Percentiles rank a stretch among this genome's conserved stretches.
Evolutionary conservation across 2,888 invertebrate genomes (phyloP).

Genomic region (Celastrina argiolus): DNA sequence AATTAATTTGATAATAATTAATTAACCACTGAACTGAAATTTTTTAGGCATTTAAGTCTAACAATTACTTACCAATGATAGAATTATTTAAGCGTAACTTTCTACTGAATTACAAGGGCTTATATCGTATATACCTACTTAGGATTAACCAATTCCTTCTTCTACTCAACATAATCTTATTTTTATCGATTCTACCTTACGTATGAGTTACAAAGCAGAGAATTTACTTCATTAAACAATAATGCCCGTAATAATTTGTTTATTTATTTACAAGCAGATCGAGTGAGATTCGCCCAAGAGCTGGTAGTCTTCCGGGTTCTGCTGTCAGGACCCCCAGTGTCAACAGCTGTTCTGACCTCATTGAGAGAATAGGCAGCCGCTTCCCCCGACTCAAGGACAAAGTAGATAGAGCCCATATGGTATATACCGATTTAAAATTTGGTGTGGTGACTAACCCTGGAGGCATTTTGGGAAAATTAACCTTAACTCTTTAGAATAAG

Average conservation of each 20-base stretch:
- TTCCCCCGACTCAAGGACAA: slow-evolving; percentile 72
- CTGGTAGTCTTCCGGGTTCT: slow-evolving; percentile 59
- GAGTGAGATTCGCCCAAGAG: slow-evolving; percentile 51
- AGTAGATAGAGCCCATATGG: slow-evolving; percentile 80
- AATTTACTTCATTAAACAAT: no score
- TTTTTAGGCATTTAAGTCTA: no score
- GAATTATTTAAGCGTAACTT: no score
- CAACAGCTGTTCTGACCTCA: slow-evolving; percentile 57
- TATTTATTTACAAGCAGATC: slow-evolving; percentile 38
- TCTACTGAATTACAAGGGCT: background rate
- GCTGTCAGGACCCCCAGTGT: slow-evolving; percentile 41
- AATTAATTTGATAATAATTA: background rate
- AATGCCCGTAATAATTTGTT: background rate
- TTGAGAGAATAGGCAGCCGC: slow-evolving; percentile 71
- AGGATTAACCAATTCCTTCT: no score
- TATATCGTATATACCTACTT: no score
- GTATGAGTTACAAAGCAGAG: no score
- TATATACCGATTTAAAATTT: slow-evolving; percentile 48
- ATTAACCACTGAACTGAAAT: background rate
- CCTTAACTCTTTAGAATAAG: background rate
- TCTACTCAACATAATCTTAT: background rate
- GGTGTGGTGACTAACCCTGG: background rate
- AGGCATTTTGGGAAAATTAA: slow-evolving; percentile 9
- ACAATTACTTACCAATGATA: no score
- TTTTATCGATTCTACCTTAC: no score